Evolutionary conservation across 2,113 vertebrate genomes (phyloP), one percentile per base, ranked within the genome.

Genomic region (Tenebrosternarchus preto): DNA sequence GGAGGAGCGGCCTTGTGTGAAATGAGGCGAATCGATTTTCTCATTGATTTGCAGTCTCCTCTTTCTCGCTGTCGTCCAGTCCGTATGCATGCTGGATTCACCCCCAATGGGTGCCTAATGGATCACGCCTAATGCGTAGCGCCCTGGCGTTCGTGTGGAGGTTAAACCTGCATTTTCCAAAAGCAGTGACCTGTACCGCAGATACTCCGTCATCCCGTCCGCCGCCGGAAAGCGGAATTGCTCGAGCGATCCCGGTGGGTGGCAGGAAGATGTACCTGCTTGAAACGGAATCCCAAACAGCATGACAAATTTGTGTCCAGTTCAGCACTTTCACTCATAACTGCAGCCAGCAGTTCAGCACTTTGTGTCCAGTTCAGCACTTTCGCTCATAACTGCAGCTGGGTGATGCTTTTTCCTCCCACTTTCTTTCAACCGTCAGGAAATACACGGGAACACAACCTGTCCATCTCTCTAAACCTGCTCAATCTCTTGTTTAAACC

Each of bases 1-100:
- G 68, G 68, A 73, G 70, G 74, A 15, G 82, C 66, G 76, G 79
- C 78, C 78, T 63, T 73, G 76, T 78, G 82, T 81, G 76, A 83
- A 83, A 86, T 83, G 80, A 83, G 82, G n/a, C n/a, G 57, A 82
- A 88, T 84, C 88, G 88, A 91, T 91, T 89, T 76, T 81, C 15
- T 71, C 85, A 91, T 88, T 87, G 90, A 92, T 91, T 88, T 86
- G 73, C 78, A 73, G 71, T 84, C 64, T 76, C 86, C 86, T 84
- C 84, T 85, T 79, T 85, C 81, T 74, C 81, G 68, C 77, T 80
- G 9, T 60, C 75, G 73, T 76, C 68, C 25, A 77, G 59, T 61
- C 25, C 68, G 43, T 80, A 79, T 77, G 50, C 77, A 55, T 73
- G 57, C 29, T 43, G 53, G 43, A 60, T 67, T 73, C 64, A 81